Base-by-base conservation (phyloP, 2,797 vertebrate species). In the Enteromius mattozi region DNA sequence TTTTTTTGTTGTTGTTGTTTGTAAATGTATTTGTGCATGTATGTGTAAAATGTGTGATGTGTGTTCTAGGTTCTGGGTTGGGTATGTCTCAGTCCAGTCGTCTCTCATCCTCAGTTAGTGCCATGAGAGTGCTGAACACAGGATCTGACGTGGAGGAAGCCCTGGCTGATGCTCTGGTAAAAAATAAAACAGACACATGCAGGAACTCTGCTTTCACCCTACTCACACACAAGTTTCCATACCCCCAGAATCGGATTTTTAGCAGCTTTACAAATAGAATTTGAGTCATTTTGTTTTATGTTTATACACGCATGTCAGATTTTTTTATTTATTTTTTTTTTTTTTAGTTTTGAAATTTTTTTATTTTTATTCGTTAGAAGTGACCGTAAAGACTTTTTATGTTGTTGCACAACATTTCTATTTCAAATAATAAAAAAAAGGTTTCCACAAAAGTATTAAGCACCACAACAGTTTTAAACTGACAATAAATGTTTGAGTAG, bases 101-200 rank as follows among this genome's bases (percentile, higher is more conserved):
- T 87, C 92, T 99, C 65, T 99, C 97, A 0, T 98, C 98, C 6
- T 99, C 98, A 0, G 97, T 99, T 90, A 99, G 97, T 27, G 98
- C 97, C 89, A 99, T 99, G 98, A 92, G 97, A 89, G 97, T 99
- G 89, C 95, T 99, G 82, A 98, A 99, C 94, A 96, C 98, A 0
- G 98, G 98, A 80, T 99, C 98, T 0, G 98, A 99, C 0, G 97
- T 99, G 82, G 98, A 99, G 90, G 98, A 98, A 88, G 98, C 98
- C 0, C 96, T 99, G 0, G 98, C 98, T 56, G 98, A 99, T 78
- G 97, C 97, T 37, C 92, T 99, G 97, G 98, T 99, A 97, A 88
- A 49, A 24, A 59, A 59, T 17, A 24, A 8, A 6, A n/a, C 49
- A 42, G 27, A 83, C 19, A 70, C 37, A 70, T 30, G 30, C 13